Evolutionary conservation across 1,140 invertebrate species (phyloP).

Genomic region (Archegozetes longisetosus): DNA sequence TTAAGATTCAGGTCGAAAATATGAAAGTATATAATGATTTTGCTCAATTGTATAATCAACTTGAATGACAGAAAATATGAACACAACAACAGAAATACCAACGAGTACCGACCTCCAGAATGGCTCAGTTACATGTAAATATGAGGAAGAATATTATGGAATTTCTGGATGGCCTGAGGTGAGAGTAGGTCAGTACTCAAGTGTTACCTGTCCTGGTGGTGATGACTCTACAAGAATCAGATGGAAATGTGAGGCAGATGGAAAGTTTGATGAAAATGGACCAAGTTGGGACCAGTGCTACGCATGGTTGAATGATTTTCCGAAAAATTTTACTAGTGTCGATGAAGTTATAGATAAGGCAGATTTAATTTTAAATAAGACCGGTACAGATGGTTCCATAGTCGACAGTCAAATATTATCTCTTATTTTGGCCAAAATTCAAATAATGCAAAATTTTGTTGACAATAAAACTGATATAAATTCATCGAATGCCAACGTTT

Average conservation of each 20-base stretch:
- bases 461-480: background rate
- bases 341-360: background rate
- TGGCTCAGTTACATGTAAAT: no score
- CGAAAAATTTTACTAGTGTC: no score
- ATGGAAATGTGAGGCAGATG: background rate
- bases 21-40: no score
- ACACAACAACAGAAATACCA: no score
- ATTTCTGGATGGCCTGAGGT: background rate
- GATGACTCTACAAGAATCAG: background rate
- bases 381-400: background rate
- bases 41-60: no score
- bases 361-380: background rate
- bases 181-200: background rate
- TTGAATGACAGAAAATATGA: no score
- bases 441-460: background rate
- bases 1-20: no score
- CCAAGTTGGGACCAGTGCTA: background rate
- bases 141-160: background rate
- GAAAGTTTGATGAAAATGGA: background rate
- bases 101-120: no score
- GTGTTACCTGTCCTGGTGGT: background rate
- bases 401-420: background rate
- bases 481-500: background rate
- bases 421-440: background rate
- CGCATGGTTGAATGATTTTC: no score